Conservation (phyloP, 2,113 vertebrate species). For the Myrmecophaga tridactyla region DNA sequence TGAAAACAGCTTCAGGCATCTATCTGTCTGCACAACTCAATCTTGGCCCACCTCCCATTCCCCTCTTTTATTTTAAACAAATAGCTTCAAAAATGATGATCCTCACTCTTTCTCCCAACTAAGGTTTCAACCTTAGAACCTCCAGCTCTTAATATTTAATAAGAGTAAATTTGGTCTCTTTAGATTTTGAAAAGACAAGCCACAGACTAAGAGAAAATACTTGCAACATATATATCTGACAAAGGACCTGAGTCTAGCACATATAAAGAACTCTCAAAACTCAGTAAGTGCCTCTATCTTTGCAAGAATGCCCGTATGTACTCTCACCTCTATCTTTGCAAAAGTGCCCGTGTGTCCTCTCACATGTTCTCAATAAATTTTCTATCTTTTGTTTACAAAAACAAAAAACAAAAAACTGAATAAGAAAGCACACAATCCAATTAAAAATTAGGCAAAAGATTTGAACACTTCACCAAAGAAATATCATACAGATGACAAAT, state of each 20-base stretch:
- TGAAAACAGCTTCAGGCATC: conserved; percentile 43
- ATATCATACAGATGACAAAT: neutral
- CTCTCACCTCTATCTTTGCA: no score
- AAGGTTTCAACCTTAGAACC: conserved; percentile 37
- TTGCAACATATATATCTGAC: conserved; percentile 33
- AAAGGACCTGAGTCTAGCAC: conserved; percentile 21
- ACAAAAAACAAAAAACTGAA: no score
- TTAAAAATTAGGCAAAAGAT: conserved; percentile 42
- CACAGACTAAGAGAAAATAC: conserved; percentile 43
- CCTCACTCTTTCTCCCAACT: conserved; percentile 58
- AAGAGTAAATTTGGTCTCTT: conserved; percentile 55
- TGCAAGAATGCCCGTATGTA: no score
- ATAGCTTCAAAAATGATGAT: conserved; percentile 55
- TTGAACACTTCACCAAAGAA: neutral
- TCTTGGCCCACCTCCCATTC: neutral
- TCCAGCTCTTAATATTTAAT: conserved; percentile 48
- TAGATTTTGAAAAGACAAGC: conserved; percentile 48
- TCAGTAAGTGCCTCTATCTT: no score
- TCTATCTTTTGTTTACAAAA: no score
- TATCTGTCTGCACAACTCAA: conserved; percentile 32
- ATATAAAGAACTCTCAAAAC: conserved; percentile 36
- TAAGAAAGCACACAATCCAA: conserved; percentile 22
- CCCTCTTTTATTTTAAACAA: conserved; percentile 61
- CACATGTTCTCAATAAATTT: no score
- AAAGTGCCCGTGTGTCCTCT: no score